These are phyloP conservation scores for Drosophila sp. DNA, from an alignment of 1,140 invertebrate species.

Conservation along the genomic window DNA sequence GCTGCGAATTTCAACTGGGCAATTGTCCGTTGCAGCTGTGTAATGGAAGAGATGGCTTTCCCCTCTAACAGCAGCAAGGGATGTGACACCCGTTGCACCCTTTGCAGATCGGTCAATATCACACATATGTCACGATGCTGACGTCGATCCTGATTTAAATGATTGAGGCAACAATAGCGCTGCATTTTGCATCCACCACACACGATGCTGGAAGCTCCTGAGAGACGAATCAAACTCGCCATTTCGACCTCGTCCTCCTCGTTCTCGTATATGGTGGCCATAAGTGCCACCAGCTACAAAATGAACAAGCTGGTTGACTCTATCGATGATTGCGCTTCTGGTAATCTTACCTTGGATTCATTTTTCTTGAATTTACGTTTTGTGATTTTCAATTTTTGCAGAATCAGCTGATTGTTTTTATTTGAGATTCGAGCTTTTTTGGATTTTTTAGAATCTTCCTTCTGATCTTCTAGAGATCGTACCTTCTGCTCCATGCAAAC, in stretches of 20 bases:
- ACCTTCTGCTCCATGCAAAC: not conserved
- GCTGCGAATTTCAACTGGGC: constrained; percentile 48
- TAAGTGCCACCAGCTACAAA: not conserved
- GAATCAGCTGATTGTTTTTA: not conserved
- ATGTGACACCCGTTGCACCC: constrained; percentile 26
- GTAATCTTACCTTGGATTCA: not conserved
- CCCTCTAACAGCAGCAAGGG: constrained; percentile 35
- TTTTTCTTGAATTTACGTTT: not conserved
- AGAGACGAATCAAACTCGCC: not conserved
- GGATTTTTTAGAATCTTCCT: not conserved
- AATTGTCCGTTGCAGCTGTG: constrained; percentile 31
- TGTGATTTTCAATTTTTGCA: not conserved
- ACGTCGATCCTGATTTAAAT: constrained; percentile 46
- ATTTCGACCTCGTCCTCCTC: not conserved
- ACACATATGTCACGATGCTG: constrained; percentile 42
- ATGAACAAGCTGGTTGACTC: not conserved
- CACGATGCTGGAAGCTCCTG: constrained; percentile 13
- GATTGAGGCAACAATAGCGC: constrained; percentile 53
- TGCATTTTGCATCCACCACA: constrained; percentile 53
- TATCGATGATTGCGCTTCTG: not conserved
- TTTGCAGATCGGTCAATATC: constrained; percentile 33
- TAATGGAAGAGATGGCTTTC: not conserved
- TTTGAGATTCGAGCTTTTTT: no score
- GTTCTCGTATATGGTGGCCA: not conserved
- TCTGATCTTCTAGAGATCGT: not conserved